A percentile compares a stretch with the other conserved stretches of the same genome.
Evolutionary conservation across 2,888 invertebrate species (phyloP).

Genomic region (Agrotis clavis): DNA sequence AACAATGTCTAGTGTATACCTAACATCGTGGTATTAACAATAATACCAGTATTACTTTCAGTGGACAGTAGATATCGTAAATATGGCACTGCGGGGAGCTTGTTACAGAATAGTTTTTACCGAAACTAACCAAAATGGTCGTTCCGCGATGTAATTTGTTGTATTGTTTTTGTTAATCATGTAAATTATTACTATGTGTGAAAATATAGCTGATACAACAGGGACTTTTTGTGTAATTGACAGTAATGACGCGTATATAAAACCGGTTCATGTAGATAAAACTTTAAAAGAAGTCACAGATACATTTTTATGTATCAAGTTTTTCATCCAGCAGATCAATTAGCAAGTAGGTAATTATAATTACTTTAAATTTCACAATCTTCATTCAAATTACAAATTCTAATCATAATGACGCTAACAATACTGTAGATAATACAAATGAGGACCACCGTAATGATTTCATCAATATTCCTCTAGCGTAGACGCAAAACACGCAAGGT

Average conservation of each 20-base stretch:
- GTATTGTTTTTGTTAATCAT: conserved; percentile 37
- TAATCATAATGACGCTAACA: neutral
- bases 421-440: neutral
- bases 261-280: neutral
- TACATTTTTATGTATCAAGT: neutral
- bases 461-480: conserved; percentile 9
- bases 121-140: conserved; percentile 44
- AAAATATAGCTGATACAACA: conserved; percentile 7
- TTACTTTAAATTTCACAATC: conserved; percentile 18
- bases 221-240: conserved; percentile 8
- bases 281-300: neutral
- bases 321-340: neutral
- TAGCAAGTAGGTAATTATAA: neutral
- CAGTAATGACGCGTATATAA: neutral
- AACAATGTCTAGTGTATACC: conserved; percentile 3
- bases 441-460: neutral
- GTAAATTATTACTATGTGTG: conserved; percentile 12
- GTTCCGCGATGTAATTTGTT: conserved; percentile 31
- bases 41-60: conserved; percentile 33
- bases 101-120: conserved; percentile 54
- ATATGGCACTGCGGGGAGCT: conserved; percentile 54
- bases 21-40: conserved; percentile 26
- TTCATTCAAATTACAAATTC: conserved; percentile 11
- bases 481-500: neutral
- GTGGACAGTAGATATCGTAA: conserved; percentile 42